Percentiles rank a stretch among this genome's conserved stretches.
Evolutionary conservation across 2,113 vertebrate species (phyloP).

Genomic region (Lethenteron camtschaticum): DNA sequence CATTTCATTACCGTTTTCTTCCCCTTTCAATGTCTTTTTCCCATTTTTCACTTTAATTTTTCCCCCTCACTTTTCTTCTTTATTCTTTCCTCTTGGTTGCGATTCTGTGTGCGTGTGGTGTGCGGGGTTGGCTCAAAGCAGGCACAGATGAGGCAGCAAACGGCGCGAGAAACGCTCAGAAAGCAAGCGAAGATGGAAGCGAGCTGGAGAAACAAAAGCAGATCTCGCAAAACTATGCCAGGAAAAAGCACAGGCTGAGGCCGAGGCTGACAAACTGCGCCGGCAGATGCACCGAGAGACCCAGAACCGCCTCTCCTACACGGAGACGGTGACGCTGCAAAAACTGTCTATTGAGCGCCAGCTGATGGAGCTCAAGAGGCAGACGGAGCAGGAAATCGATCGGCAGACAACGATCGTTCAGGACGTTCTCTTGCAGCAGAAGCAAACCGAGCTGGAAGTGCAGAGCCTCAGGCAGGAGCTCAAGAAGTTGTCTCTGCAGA

Average conservation of each 20-base stretch:
- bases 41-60: not conserved
- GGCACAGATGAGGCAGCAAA: too few relatives aligned
- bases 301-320: too few relatives aligned
- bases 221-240: too few relatives aligned
- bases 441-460: not conserved
- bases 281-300: too few relatives aligned
- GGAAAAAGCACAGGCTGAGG: too few relatives aligned
- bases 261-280: too few relatives aligned
- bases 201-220: too few relatives aligned
- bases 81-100: not conserved
- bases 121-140: too few relatives aligned
- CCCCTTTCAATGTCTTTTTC: not conserved
- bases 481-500: slow-evolving; percentile 1
- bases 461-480: not conserved
- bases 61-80: not conserved
- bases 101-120: too few relatives aligned
- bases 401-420: not conserved
- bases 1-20: not conserved
- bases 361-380: not conserved
- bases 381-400: not conserved
- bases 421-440: not conserved
- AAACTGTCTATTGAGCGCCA: not conserved
- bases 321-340: not conserved
- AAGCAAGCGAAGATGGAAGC: too few relatives aligned
- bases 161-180: too few relatives aligned